phyloP scores from a whole-genome alignment of 1,140 invertebrate genomes.

The Camponotus pennsylvanicus region DNA sequence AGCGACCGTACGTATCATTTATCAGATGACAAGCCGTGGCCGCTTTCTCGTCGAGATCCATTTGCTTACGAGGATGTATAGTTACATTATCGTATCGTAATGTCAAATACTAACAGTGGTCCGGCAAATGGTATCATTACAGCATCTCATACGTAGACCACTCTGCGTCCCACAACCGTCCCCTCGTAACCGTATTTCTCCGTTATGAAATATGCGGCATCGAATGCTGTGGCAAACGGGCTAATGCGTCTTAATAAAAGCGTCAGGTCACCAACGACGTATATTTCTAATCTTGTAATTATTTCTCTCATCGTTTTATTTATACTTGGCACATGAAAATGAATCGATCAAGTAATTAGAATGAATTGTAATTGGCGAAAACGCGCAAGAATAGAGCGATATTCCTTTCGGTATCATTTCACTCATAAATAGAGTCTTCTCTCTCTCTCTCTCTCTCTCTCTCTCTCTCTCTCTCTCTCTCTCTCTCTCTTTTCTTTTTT shows the following conservation, averaged over 20 bases:
- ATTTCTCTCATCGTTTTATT: neutral
- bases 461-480: neutral
- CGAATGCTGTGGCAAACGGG: conserved; percentile 14
- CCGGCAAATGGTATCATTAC: conserved; percentile 56
- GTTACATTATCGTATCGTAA: conserved; percentile 58
- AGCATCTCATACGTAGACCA: conserved; percentile 43
- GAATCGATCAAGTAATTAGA: neutral
- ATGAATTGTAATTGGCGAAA: neutral
- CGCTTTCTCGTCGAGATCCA: conserved; percentile 56
- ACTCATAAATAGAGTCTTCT: conserved; percentile 31
- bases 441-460: neutral
- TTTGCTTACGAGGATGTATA: conserved; percentile 55
- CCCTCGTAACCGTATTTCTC: conserved; percentile 50
- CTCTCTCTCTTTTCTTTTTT: neutral
- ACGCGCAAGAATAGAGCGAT: neutral
- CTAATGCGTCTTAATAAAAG: conserved; percentile 56
- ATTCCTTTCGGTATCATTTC: neutral
- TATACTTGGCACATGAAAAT: neutral
- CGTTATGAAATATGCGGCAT: conserved; percentile 23
- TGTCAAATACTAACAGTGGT: conserved; percentile 55
- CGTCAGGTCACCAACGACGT: neutral
- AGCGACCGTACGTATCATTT: conserved; percentile 36
- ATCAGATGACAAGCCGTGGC: conserved; percentile 49
- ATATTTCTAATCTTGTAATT: neutral
- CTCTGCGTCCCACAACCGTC: conserved; percentile 13